Percentiles rank a stretch among this genome's conserved stretches.
phyloP scores from a whole-genome alignment of 2,888 invertebrate genomes.

The Hartigia nigra region DNA sequence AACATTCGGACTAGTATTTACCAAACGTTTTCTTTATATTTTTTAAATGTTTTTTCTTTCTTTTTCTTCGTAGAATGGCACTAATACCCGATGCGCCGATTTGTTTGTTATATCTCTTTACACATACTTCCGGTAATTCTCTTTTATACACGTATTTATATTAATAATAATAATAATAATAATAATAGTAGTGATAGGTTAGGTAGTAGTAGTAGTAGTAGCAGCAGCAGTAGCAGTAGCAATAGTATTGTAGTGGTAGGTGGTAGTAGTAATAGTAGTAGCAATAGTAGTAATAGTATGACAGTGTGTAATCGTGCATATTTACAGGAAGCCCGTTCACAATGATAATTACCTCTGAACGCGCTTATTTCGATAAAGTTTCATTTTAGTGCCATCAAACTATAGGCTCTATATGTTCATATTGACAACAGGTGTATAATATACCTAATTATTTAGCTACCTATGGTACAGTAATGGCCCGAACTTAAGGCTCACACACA shows the following conservation, averaged over 20 bases:
- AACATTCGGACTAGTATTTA: background rate
- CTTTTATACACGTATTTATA: background rate
- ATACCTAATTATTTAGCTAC: constrained; percentile 55
- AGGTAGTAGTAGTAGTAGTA: too few species aligned
- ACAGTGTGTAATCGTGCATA: constrained; percentile 24
- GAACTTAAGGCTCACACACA: background rate
- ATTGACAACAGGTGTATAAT: constrained; percentile 61
- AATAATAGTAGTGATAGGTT: background rate
- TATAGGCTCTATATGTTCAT: constrained; percentile 60
- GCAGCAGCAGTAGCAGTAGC: too few species aligned
- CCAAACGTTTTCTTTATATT: background rate
- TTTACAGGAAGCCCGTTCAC: constrained; percentile 51
- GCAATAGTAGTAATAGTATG: background rate
- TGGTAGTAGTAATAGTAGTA: too few species aligned
- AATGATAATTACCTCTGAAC: constrained; percentile 26
- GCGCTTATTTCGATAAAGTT: constrained; percentile 53
- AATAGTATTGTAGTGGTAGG: too few species aligned
- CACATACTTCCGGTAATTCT: background rate
- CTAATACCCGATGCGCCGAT: background rate
- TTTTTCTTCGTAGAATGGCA: background rate
- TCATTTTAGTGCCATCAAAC: constrained; percentile 46
- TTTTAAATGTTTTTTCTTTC: background rate
- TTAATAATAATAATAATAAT: background rate
- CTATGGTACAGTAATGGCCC: constrained; percentile 48
- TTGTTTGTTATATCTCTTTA: background rate